phyloP scores from a whole-genome alignment of 2,797 vertebrate genomes.

The Coracias cyanogaster region DNA sequence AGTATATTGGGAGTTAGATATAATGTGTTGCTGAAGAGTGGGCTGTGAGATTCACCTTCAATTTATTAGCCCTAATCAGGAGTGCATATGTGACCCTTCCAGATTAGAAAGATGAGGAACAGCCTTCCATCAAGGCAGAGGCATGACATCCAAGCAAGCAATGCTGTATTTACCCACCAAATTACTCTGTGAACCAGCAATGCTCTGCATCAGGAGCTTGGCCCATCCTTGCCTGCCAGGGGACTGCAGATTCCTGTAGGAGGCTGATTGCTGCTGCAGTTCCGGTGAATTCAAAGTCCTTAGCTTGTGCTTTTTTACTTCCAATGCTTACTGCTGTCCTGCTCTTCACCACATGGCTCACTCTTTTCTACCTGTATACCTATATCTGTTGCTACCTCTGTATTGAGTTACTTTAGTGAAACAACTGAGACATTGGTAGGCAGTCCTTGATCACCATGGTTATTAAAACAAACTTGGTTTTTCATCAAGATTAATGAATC shows the following conservation, averaged over 20 bases:
- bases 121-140: too few relatives aligned
- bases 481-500: background rate
- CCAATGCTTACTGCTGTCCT: background rate
- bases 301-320: background rate
- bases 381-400: background rate
- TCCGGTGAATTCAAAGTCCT: background rate
- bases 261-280: background rate
- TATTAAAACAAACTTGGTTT: background rate
- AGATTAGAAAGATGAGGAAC: background rate
- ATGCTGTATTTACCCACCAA: background rate
- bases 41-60: background rate
- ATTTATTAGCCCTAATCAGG: background rate
- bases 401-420: background rate
- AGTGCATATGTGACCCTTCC: background rate
- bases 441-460: background rate
- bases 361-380: background rate
- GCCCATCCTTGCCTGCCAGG: background rate
- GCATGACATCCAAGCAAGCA: background rate
- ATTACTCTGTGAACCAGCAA: background rate
- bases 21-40: background rate
- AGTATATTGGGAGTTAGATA: background rate
- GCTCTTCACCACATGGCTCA: background rate
- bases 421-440: rapidly evolving
- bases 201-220: background rate
- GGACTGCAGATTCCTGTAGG: background rate